These are phyloP conservation scores for Anguilla rostrata DNA, from an alignment of 2,113 vertebrate genomes.

Conservation along the genomic window DNA sequence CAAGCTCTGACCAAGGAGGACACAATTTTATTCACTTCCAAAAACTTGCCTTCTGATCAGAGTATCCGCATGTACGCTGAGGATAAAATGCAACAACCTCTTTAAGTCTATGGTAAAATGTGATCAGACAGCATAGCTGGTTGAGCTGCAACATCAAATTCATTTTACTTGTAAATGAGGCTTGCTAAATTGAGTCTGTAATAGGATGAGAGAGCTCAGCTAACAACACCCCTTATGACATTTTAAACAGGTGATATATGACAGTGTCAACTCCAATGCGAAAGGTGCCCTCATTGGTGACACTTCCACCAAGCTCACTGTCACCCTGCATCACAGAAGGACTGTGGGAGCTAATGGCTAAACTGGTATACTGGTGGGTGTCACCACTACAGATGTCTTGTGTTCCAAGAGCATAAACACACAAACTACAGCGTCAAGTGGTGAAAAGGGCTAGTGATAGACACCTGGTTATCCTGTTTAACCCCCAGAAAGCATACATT, in stretches of 20 bases:
- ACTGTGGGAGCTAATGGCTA: not conserved
- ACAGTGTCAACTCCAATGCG: not conserved
- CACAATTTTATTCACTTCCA: not conserved
- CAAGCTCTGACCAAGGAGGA: not conserved
- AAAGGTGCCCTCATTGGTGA: not conserved
- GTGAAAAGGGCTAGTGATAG: no score
- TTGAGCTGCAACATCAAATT: not conserved
- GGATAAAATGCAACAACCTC: not conserved
- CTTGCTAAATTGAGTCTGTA: not conserved
- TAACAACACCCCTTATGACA: not conserved
- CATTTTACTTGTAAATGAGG: not conserved
- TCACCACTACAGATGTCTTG: not conserved
- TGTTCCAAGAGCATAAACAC: no score
- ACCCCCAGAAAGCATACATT: no score
- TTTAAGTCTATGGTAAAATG: not conserved
- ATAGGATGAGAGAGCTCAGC: not conserved
- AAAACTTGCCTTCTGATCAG: not conserved
- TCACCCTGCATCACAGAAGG: not conserved
- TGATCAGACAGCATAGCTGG: not conserved
- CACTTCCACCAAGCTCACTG: not conserved
- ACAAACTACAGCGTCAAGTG: no score
- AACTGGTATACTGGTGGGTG: not conserved
- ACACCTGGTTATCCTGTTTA: no score
- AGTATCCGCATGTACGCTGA: not conserved
- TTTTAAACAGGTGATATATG: not conserved